Evolutionary conservation across 2,113 vertebrate genomes (phyloP).

Genomic region (Callipepla californica): DNA sequence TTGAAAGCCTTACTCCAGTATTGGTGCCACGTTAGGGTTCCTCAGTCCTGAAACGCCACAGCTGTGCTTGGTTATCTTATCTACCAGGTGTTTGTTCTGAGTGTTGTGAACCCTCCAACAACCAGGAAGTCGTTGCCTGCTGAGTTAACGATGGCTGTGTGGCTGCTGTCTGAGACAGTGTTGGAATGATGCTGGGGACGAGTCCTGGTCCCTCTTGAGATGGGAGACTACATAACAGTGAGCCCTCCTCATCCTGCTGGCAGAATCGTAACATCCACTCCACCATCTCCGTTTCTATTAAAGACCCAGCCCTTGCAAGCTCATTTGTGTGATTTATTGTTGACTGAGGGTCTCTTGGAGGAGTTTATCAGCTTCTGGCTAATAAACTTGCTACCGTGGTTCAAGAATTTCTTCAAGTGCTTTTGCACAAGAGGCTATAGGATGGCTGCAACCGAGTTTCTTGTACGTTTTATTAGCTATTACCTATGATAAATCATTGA

Average conservation of each 20-base stretch:
- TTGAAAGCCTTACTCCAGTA: background rate
- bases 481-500: conserved; percentile 56
- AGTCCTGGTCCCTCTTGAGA: background rate
- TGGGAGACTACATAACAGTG: background rate
- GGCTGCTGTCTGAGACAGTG: background rate
- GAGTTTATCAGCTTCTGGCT: conserved; percentile 49
- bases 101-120: background rate
- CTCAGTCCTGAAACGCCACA: background rate
- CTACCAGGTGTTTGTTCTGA: background rate
- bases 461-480: conserved; percentile 38
- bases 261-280: background rate
- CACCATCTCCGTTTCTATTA: background rate
- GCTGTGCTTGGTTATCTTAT: background rate
- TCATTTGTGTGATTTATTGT: conserved; percentile 31
- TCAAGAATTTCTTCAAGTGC: background rate
- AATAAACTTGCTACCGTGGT: background rate
- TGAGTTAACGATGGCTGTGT: background rate
- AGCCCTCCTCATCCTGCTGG: background rate
- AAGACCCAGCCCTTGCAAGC: background rate
- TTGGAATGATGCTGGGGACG: background rate
- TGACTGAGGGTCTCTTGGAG: background rate
- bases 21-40: background rate
- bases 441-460: conserved; percentile 6
- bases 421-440: background rate
- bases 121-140: background rate